These are phyloP conservation scores for Sitophilus oryzae DNA, from an alignment of 1,140 invertebrate species.

Conservation along the genomic window DNA sequence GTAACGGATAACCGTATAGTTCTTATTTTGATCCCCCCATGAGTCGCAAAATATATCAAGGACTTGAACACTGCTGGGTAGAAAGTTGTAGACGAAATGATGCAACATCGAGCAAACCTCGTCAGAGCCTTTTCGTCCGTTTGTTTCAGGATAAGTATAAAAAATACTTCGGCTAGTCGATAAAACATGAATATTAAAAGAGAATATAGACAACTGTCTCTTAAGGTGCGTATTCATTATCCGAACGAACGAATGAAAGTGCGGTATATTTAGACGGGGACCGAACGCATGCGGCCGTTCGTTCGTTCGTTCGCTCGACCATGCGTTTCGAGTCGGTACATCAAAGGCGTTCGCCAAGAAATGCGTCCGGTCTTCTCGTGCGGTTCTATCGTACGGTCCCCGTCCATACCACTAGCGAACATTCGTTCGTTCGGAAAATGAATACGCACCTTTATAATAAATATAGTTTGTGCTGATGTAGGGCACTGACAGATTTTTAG, in stretches of 20 bases:
- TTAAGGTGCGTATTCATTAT: too few species aligned
- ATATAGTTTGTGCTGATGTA: conserved; percentile 29
- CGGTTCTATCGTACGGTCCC: too few species aligned
- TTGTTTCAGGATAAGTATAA: conserved; percentile 27
- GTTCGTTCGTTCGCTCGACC: too few species aligned
- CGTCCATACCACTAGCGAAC: too few species aligned
- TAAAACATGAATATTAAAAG: conserved; percentile 29
- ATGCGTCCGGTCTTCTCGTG: too few species aligned
- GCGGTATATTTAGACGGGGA: too few species aligned
- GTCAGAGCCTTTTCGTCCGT: conserved; percentile 29
- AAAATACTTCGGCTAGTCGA: conserved; percentile 17
- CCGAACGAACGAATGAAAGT: too few species aligned
- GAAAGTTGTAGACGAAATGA: conserved; percentile 25
- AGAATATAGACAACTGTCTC: conserved; percentile 21
- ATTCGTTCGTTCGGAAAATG: too few species aligned
- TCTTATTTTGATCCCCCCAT: conserved; percentile 36
- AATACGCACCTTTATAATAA: conserved; percentile 31
- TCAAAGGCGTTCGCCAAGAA: too few species aligned
- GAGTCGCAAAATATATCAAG: conserved; percentile 33
- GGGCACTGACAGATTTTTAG: conserved; percentile 23
- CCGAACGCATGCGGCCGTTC: too few species aligned
- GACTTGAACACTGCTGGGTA: conserved; percentile 15
- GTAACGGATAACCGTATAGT: conserved; percentile 31
- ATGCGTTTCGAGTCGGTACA: too few species aligned
- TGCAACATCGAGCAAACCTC: conserved; percentile 29